Percentiles rank a stretch among this genome's conserved stretches.
phyloP scores from a whole-genome alignment of 2,113 vertebrate genomes.

The Struthio camelus region DNA sequence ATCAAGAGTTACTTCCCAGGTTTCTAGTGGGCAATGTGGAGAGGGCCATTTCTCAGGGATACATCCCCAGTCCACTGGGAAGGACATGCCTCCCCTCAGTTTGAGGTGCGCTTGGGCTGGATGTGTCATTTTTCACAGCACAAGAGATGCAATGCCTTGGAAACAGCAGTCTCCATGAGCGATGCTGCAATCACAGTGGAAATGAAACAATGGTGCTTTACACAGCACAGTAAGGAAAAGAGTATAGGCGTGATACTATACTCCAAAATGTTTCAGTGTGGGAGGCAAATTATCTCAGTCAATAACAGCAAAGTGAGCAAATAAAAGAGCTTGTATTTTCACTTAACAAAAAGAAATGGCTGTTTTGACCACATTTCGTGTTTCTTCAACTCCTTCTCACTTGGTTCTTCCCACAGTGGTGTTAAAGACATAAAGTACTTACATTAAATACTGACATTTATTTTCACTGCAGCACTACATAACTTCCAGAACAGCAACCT shows the following conservation, averaged over 20 bases:
- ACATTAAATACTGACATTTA: neutral
- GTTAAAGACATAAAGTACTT: neutral
- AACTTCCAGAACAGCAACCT: neutral
- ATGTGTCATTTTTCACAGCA: neutral
- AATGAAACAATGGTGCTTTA: neutral
- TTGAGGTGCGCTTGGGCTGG: neutral
- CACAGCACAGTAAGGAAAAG: neutral
- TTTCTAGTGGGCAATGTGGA: neutral
- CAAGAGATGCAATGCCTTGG: neutral
- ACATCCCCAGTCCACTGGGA: neutral
- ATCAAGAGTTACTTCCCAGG: rapidly evolving
- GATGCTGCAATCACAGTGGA: neutral
- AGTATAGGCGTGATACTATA: neutral
- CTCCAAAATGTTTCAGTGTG: conserved; percentile 2
- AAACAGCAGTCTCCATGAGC: neutral
- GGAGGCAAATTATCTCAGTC: conserved; percentile 31
- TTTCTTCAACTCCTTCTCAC: neutral
- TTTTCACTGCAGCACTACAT: neutral
- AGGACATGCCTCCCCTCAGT: neutral
- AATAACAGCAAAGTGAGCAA: conserved; percentile 26
- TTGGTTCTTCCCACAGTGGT: neutral
- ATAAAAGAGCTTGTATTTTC: conserved; percentile 27
- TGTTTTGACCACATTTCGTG: neutral
- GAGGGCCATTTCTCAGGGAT: neutral
- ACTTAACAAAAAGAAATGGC: neutral